These are phyloP conservation scores for Gortyna flavago DNA, from an alignment of 2,888 invertebrate species.

Conservation along the genomic window DNA sequence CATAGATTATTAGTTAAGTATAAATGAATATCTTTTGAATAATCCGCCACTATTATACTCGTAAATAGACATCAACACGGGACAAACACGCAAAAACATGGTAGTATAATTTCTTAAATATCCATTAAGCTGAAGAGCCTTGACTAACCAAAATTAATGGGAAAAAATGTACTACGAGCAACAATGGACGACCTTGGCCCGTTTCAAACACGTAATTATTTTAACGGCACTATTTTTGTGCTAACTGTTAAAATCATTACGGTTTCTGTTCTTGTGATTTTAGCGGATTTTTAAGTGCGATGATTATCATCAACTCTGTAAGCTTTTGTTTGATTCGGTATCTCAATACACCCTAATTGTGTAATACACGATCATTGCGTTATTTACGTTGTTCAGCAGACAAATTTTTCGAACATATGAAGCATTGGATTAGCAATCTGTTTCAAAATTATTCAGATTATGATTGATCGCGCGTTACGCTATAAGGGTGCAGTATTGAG, in stretches of 20 bases:
- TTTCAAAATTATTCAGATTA: too few species aligned
- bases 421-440: too few species aligned
- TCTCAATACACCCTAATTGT: neutral
- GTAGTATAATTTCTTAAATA: constrained; percentile 68
- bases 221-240: constrained; percentile 59
- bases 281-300: constrained; percentile 9
- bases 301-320: neutral
- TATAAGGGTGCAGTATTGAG: neutral
- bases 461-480: too few species aligned
- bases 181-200: constrained; percentile 76
- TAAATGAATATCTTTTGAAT: neutral
- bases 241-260: constrained; percentile 46
- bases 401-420: too few species aligned
- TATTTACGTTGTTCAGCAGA: too few species aligned
- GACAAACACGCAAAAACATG: constrained; percentile 56
- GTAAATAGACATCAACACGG: constrained; percentile 6
- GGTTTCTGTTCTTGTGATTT: constrained; percentile 9
- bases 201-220: constrained; percentile 68
- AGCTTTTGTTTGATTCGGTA: neutral
- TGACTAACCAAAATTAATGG: constrained; percentile 72
- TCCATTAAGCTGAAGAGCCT: constrained; percentile 69
- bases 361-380: too few species aligned
- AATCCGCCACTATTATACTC: constrained; percentile 18
- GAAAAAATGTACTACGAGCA: constrained; percentile 67
- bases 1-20: neutral